Evolutionary conservation across 2,113 vertebrate species (phyloP), one percentile per base, ranked within the genome.

Genomic region (Tyrannus savana): DNA sequence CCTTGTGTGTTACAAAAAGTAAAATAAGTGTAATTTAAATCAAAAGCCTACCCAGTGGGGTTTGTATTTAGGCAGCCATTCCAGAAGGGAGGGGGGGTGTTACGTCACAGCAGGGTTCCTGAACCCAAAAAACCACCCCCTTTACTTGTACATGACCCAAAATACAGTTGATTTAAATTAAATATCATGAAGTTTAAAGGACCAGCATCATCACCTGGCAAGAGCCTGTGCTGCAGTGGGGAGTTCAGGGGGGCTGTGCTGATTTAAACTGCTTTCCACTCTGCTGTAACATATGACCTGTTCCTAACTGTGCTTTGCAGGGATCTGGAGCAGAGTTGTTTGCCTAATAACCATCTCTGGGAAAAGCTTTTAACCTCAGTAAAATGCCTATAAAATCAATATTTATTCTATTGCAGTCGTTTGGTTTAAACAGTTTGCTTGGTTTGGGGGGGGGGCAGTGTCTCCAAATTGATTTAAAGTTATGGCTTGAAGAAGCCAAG

Each of bases 241-340:
- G 6, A 39, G 16, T n/a, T 88, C 19, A 28, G 35, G 37, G 33
- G 15, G 27, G 16, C 72, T 74, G 11, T 15, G 52, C 62, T 69
- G 58, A 6, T 56, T 64, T 7, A 22, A 2, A 4, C 21, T 64
- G n/a, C 24, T 37, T 19, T 14, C 30, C 42, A 9, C 14, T 78
- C 60, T 2, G 1, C 56, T 19, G 0, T 19, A 10, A 81, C 71
- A 8, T 37, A 10, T 18, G 16, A 12, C 14, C 56, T 44, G 17
- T 25, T 47, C 74, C 46, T 89, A 60, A 68, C 56, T 9, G 35
- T n/a, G 31, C 60, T 56, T 75, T 7, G 14, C 74, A 15, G 62
- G 74, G 52, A 14, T 33, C 12, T 3, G 4, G 42, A 68, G 84
- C 42, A 27, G 84, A 63, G 68, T 33, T 58, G 11, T 33, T 60